Conservation (phyloP, 2,888 invertebrate genomes). For the Scotopteryx bipunctaria region DNA sequence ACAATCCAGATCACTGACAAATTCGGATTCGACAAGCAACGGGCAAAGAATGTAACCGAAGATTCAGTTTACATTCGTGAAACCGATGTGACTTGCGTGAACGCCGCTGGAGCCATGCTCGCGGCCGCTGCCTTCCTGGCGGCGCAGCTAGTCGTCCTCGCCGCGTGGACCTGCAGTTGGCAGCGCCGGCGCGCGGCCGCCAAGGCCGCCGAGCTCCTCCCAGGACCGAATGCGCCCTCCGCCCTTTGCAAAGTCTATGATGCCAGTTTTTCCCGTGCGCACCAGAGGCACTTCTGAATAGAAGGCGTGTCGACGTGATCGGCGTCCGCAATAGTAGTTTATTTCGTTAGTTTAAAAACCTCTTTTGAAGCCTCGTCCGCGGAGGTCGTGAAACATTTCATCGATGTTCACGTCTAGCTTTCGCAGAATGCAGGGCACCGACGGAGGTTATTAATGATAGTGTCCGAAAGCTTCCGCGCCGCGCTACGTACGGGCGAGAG, state of each 20-base stretch:
- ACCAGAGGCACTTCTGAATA: conserved; percentile 81
- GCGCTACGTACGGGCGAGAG: conserved; percentile 58
- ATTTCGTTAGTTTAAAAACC: conserved; percentile 74
- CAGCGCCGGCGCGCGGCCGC: conserved; percentile 88
- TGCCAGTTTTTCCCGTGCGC: conserved; percentile 91
- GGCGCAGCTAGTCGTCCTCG: conserved; percentile 93
- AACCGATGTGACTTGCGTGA: conserved; percentile 86
- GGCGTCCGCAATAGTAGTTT: conserved; percentile 80
- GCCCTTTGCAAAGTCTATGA: conserved; percentile 94
- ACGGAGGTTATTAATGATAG: conserved; percentile 75
- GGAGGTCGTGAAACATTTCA: conserved; percentile 50
- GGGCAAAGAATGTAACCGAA: conserved; percentile 85
- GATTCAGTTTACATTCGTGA: conserved; percentile 89
- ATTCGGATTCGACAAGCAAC: conserved; percentile 91
- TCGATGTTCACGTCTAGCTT: conserved; percentile 50
- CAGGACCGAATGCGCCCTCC: conserved; percentile 82
- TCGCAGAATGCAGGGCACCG: conserved; percentile 66
- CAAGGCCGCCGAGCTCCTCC: conserved; percentile 86
- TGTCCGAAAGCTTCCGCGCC: conserved; percentile 66
- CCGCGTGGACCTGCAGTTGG: conserved; percentile 95
- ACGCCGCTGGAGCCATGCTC: conserved; percentile 91
- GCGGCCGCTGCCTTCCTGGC: conserved; percentile 93
- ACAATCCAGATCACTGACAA: conserved; percentile 96
- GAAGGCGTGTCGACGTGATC: conserved; percentile 69
- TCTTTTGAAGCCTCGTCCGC: conserved; percentile 71